These are phyloP conservation scores for Crotalus horridus DNA, from an alignment of 2,113 vertebrate species.

Conservation along the genomic window DNA sequence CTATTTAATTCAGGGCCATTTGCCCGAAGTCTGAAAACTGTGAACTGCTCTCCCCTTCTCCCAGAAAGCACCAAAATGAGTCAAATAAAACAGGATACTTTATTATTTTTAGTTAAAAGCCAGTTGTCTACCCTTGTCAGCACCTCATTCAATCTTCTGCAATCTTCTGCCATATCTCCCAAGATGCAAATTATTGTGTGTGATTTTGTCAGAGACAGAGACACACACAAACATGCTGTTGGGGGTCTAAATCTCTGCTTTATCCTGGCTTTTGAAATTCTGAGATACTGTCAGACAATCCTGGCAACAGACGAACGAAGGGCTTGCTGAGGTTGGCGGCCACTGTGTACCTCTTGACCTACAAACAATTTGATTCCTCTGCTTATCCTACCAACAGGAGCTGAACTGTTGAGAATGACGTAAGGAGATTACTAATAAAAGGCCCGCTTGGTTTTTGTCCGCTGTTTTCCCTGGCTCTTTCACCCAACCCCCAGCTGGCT, in stretches of 20 bases:
- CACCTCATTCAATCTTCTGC: not conserved
- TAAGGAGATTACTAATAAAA: constrained; percentile 42
- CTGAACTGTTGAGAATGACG: constrained; percentile 14
- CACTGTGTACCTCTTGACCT: not conserved
- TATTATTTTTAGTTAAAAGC: not conserved
- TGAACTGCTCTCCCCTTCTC: not conserved
- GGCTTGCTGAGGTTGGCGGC: not conserved
- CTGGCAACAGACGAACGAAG: not conserved
- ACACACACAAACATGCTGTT: not conserved
- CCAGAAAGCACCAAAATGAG: not conserved
- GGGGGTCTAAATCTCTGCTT: not conserved
- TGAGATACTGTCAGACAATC: not conserved
- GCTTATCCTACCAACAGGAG: constrained; percentile 27
- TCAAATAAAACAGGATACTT: not conserved
- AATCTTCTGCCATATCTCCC: not conserved
- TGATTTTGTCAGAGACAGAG: not conserved
- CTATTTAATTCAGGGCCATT: not conserved
- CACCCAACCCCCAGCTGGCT: not conserved
- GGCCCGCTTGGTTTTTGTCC: not conserved
- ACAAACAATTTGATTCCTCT: not conserved
- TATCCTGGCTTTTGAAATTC: not conserved
- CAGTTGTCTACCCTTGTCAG: not conserved
- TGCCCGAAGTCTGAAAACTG: not conserved
- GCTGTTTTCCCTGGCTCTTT: not conserved
- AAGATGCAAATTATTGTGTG: not conserved